phyloP scores from a whole-genome alignment of 2,113 vertebrate genomes.

The Mohoua ochrocephala region DNA sequence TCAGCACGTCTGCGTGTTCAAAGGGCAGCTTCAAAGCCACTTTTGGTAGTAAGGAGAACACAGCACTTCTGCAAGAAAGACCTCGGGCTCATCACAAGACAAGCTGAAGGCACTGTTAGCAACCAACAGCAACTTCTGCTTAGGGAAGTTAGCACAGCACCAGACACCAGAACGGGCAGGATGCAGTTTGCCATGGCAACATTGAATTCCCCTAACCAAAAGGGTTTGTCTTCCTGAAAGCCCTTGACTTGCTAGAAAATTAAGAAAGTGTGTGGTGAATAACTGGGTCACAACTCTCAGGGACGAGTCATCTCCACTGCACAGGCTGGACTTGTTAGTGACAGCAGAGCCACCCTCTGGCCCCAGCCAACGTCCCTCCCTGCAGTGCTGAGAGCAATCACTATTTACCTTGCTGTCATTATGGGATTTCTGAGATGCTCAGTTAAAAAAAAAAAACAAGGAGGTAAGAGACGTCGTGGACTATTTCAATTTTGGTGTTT shows the following conservation, averaged over 20 bases:
- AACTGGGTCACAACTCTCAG: background rate
- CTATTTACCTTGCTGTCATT: background rate
- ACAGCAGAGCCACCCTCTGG: background rate
- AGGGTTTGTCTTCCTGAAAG: background rate
- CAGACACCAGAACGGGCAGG: background rate
- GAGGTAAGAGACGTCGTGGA: background rate
- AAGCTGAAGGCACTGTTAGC: background rate
- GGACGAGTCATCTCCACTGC: background rate
- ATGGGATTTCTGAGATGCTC: background rate
- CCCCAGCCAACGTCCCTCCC: accelerated
- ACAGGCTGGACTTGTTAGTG: background rate
- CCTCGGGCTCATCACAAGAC: background rate
- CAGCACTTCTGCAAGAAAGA: background rate
- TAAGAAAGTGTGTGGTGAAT: background rate
- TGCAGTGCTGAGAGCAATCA: background rate
- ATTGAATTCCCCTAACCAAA: background rate
- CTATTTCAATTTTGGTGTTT: background rate
- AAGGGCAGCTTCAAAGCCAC: constrained; percentile 21
- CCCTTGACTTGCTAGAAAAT: background rate
- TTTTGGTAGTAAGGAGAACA: background rate
- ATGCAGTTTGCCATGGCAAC: background rate
- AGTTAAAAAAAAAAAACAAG: background rate
- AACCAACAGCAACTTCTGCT: background rate
- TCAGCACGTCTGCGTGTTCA: background rate
- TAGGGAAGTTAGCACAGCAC: background rate